Conservation (phyloP, 2,888 invertebrate genomes). For the Melieria crassipennis region DNA sequence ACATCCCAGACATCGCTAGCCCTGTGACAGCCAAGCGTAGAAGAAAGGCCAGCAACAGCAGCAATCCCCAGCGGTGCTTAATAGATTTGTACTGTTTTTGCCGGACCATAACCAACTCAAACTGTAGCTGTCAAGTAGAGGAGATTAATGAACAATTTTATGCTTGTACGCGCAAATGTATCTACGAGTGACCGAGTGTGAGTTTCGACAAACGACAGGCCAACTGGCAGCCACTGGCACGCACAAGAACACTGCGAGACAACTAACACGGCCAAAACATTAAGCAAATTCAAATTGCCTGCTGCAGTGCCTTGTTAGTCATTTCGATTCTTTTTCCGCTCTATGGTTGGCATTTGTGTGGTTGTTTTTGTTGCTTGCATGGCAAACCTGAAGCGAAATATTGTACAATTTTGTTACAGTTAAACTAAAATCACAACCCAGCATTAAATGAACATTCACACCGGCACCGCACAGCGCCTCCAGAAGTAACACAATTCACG, state of each 20-base stretch:
- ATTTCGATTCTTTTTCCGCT: not conserved
- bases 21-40: too few species aligned
- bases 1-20: too few species aligned
- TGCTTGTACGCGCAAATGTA: constrained; percentile 24
- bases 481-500: not conserved
- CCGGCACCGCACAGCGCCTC: too few species aligned
- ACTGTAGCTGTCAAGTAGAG: constrained; percentile 29
- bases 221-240: not conserved
- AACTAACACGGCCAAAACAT: not conserved
- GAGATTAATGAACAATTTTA: constrained; percentile 33
- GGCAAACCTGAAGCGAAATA: too few species aligned
- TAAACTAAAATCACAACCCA: too few species aligned
- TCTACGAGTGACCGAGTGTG: not conserved
- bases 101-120: not conserved
- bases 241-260: not conserved
- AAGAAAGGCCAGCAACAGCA: too few species aligned
- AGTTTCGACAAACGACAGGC: not conserved
- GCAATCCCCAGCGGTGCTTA: too few species aligned
- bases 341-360: not conserved
- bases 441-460: too few species aligned
- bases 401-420: too few species aligned
- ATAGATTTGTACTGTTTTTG: too few species aligned
- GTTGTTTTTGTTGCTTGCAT: too few species aligned
- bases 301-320: not conserved
- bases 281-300: not conserved